A percentile compares a stretch with the other conserved stretches of the same genome.
phyloP scores from a whole-genome alignment of 2,797 vertebrate genomes.

The Pseudochromis fuscus region DNA sequence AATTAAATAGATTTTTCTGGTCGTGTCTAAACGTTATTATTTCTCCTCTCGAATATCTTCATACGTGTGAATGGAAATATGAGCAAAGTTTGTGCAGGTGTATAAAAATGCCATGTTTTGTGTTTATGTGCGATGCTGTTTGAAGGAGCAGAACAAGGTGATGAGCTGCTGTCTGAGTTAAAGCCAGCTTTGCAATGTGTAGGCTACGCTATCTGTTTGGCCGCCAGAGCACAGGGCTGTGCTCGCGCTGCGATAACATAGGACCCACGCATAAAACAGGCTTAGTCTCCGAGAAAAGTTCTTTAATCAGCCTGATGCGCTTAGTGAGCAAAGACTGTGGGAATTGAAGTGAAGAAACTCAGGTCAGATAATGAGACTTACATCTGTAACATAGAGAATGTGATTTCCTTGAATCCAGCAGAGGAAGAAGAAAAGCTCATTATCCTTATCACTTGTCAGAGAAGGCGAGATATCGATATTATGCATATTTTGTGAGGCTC shows the following conservation, averaged over 20 bases:
- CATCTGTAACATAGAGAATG: slow-evolving; percentile 79
- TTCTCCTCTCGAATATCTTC: not conserved
- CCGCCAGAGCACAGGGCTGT: slow-evolving; percentile 61
- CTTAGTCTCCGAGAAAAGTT: slow-evolving; percentile 76
- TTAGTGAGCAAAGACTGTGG: slow-evolving; percentile 79
- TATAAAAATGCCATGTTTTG: too few species aligned
- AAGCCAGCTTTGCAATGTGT: slow-evolving; percentile 54
- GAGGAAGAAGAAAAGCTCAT: slow-evolving; percentile 81
- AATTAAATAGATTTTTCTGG: too few species aligned
- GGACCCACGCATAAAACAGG: slow-evolving; percentile 69
- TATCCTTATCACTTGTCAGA: slow-evolving; percentile 80
- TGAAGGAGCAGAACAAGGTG: slow-evolving; percentile 38
- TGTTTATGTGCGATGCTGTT: slow-evolving; percentile 12
- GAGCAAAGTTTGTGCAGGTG: too few species aligned
- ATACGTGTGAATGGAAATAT: not conserved
- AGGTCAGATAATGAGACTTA: slow-evolving; percentile 83
- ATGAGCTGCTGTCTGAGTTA: slow-evolving; percentile 59
- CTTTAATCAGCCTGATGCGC: slow-evolving; percentile 81
- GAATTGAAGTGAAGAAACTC: slow-evolving; percentile 78
- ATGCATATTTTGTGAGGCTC: slow-evolving; percentile 72
- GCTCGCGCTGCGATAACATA: slow-evolving; percentile 67
- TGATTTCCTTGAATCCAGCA: slow-evolving; percentile 75
- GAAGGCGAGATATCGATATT: slow-evolving; percentile 76
- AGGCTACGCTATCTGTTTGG: slow-evolving; percentile 68
- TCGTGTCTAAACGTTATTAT: too few species aligned